A percentile compares a stretch with the other conserved stretches of the same genome.
These are phyloP conservation scores for Picathartes gymnocephalus DNA, from an alignment of 2,113 vertebrate genomes.

Conservation along the genomic window DNA sequence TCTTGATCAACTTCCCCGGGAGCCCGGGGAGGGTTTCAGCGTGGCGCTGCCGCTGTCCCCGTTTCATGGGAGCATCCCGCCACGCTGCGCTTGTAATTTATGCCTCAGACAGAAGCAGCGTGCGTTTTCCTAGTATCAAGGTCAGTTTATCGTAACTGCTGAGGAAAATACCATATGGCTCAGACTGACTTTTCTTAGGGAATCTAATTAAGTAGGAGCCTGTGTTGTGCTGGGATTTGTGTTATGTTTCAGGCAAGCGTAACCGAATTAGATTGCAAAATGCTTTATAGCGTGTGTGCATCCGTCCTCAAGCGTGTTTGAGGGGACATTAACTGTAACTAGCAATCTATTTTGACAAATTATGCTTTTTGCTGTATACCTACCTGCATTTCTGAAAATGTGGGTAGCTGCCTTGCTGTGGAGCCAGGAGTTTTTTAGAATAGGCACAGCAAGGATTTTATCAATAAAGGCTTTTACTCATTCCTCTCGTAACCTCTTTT, in stretches of 20 bases:
- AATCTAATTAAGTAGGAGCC: not conserved
- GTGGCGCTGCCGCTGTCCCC: not conserved
- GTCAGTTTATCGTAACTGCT: conserved; percentile 44
- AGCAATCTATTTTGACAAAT: not conserved
- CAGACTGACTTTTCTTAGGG: not conserved
- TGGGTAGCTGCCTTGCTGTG: not conserved
- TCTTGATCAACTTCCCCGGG: not conserved
- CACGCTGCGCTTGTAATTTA: not conserved
- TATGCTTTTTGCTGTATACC: not conserved
- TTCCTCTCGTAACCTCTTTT: not conserved
- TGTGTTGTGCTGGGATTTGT: not conserved
- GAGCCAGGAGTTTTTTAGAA: not conserved
- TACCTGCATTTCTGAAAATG: not conserved
- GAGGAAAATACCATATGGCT: conserved; percentile 54
- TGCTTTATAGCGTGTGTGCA: not conserved
- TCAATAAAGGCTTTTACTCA: not conserved
- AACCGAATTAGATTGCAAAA: not conserved
- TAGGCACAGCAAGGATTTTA: not conserved
- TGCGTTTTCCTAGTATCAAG: conserved; percentile 36
- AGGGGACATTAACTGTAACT: not conserved
- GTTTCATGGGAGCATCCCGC: not conserved
- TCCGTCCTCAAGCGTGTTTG: not conserved
- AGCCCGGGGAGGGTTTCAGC: not conserved
- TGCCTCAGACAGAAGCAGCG: not conserved
- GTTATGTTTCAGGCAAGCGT: not conserved